Base-by-base conservation (phyloP, 2,888 invertebrate species). In the Meteorus colon region DNA sequence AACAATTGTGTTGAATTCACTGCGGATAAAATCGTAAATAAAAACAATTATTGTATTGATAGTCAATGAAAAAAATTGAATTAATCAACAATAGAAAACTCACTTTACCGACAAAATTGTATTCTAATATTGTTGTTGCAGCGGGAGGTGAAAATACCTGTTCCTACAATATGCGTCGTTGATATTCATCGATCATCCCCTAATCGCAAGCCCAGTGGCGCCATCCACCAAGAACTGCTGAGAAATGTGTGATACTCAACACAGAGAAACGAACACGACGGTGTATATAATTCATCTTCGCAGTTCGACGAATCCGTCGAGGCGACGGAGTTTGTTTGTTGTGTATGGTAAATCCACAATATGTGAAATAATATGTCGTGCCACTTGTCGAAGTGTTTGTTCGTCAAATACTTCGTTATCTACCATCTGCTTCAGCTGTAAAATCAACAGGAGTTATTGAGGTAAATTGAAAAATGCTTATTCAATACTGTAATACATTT, bases 331-430 rank as follows among this genome's bases (percentile, higher is more conserved):
- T 66, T 66, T 66, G 41, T 66, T 66, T 66, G 41, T 45, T 66
- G 66, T 19, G 41, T 27, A 24, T 19, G 55, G n/a, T n/a, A 24
- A 8, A 19, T n/a, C 4, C 6, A 55, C 10, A 55, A 19, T 19
- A 55, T 19, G 55, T 55, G 19, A 55, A 55, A 55, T 55, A 66
- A 41, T 24, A 66, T 66, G 41, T 48, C 51, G 48, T 29, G 48
- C n/a, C 29, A 45, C 16, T 68, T 68, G 31, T 27, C 68, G 31
- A 48, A 4, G 51, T 68, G 68, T 27, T 68, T 29, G 48, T 48
- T 51, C 48, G 3, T 48, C 29, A 34, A 66, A 24, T 66, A 41
- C 41, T 24, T 5, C 16, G 41, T 66, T 66, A 24, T 41, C 41
- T 27, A 37, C 66, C 27, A 45, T 19, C 37, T 45, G 41, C 27